Conservation (phyloP, 2,888 invertebrate species). For the Cabera pusaria region DNA sequence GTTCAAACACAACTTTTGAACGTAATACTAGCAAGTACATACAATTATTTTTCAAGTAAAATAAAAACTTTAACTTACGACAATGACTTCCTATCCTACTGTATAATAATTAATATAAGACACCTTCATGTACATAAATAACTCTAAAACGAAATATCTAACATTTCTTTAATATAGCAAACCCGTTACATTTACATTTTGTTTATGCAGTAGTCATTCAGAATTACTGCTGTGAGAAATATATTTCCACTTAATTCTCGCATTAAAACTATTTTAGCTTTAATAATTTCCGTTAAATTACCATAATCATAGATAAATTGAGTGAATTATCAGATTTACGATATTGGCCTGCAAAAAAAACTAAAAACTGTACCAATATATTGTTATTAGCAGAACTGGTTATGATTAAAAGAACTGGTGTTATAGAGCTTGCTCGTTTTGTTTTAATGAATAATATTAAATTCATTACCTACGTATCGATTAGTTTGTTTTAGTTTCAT, state of each 20-base stretch:
- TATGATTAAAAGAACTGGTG: slow-evolving; percentile 9
- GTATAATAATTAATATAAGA: no score
- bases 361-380: no score
- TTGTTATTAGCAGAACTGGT: slow-evolving; percentile 1
- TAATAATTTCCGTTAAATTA: slow-evolving; percentile 5
- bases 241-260: slow-evolving; percentile 5
- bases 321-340: slow-evolving; percentile 7
- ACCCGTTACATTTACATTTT: not conserved
- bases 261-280: slow-evolving; percentile 1
- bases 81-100: no score
- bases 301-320: slow-evolving; percentile 7
- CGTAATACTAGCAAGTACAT: no score
- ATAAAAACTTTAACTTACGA: no score
- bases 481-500: slow-evolving; percentile 7
- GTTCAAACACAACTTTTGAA: no score
- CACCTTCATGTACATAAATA: no score
- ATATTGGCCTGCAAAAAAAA: slow-evolving; percentile 3
- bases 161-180: not conserved
- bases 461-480: slow-evolving; percentile 8
- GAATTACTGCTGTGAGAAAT: slow-evolving; percentile 15
- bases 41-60: no score
- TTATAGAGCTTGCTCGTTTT: slow-evolving; percentile 7
- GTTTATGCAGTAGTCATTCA: slow-evolving; percentile 17
- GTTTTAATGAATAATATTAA: slow-evolving; percentile 14
- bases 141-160: not conserved